Evolutionary conservation across 2,797 vertebrate species (phyloP).

Genomic region (Telmatherina bonti): DNA sequence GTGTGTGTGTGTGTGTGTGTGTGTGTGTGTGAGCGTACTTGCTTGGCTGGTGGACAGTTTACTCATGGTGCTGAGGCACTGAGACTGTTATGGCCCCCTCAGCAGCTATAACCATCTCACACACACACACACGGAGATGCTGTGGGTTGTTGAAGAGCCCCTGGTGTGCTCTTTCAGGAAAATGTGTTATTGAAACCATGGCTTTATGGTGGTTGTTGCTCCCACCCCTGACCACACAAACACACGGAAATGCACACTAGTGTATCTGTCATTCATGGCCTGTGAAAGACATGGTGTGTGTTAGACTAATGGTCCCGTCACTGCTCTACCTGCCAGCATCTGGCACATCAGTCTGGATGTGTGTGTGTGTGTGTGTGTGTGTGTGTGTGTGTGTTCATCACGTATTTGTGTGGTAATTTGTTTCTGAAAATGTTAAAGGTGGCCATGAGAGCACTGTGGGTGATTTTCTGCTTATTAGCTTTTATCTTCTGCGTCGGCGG

Average conservation of each 20-base stretch:
- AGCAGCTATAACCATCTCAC: slow-evolving; percentile 52
- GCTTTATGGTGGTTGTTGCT: slow-evolving; percentile 57
- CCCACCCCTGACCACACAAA: slow-evolving; percentile 39
- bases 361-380: neutral
- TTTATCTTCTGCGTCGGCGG: slow-evolving; percentile 46
- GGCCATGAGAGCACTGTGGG: slow-evolving; percentile 47
- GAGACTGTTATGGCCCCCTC: slow-evolving; percentile 65
- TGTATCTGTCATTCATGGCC: slow-evolving; percentile 60
- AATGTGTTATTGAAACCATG: slow-evolving; percentile 72
- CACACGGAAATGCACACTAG: slow-evolving; percentile 18
- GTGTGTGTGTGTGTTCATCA: slow-evolving; percentile 28
- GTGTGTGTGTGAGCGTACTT: slow-evolving; percentile 19
- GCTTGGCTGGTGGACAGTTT: slow-evolving; percentile 69
- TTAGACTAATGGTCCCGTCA: slow-evolving; percentile 64
- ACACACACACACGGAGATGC: slow-evolving; percentile 40
- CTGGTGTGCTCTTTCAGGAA: slow-evolving; percentile 56
- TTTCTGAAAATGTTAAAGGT: slow-evolving; percentile 60
- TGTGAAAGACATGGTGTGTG: slow-evolving; percentile 73
- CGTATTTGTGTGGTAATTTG: slow-evolving; percentile 48
- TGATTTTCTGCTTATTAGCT: slow-evolving; percentile 68
- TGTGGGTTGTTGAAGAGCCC: slow-evolving; percentile 57
- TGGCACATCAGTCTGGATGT: slow-evolving; percentile 28
- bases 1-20: slow-evolving; percentile 18
- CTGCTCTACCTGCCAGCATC: slow-evolving; percentile 54
- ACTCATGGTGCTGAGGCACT: slow-evolving; percentile 60